These are phyloP conservation scores for Oryzias sinensis DNA, from an alignment of 2,797 vertebrate genomes.

Conservation along the genomic window DNA sequence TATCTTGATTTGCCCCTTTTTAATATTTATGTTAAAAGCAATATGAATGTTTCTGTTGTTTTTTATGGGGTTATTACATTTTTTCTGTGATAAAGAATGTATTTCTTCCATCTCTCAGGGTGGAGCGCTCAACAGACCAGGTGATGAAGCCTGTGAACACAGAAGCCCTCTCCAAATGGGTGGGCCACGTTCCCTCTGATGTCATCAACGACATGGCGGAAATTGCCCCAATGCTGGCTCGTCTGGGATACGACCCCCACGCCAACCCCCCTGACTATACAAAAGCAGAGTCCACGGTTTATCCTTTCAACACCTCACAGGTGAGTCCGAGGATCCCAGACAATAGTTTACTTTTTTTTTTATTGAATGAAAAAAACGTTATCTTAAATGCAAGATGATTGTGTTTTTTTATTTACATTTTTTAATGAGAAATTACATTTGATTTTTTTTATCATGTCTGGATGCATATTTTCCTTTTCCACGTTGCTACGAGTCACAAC, in stretches of 20 bases:
- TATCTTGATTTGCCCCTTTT: no score
- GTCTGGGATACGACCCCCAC: slow-evolving; percentile 90
- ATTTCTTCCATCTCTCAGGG: slow-evolving; percentile 72
- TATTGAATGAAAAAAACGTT: background rate
- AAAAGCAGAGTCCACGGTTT: slow-evolving; percentile 72
- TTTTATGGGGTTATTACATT: no score
- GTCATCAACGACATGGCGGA: slow-evolving; percentile 91
- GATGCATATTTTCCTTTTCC: no score
- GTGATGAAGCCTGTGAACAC: slow-evolving; percentile 96
- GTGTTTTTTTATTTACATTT: no score
- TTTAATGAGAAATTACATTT: no score
- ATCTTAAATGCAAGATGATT: no score
- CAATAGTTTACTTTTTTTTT: background rate
- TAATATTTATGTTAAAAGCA: no score
- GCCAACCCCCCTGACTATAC: slow-evolving; percentile 93
- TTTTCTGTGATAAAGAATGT: background rate
- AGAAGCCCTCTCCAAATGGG: slow-evolving; percentile 92
- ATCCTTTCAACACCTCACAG: slow-evolving; percentile 80
- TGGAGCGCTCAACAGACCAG: slow-evolving; percentile 94
- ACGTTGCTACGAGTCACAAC: no score
- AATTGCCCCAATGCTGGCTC: slow-evolving; percentile 92
- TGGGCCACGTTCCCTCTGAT: slow-evolving; percentile 88
- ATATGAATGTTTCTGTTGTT: no score
- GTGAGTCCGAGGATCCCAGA: slow-evolving; percentile 12
- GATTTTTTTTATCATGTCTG: no score